phyloP scores from a whole-genome alignment of 2,888 invertebrate genomes.

The Tetanocera ferruginea region DNA sequence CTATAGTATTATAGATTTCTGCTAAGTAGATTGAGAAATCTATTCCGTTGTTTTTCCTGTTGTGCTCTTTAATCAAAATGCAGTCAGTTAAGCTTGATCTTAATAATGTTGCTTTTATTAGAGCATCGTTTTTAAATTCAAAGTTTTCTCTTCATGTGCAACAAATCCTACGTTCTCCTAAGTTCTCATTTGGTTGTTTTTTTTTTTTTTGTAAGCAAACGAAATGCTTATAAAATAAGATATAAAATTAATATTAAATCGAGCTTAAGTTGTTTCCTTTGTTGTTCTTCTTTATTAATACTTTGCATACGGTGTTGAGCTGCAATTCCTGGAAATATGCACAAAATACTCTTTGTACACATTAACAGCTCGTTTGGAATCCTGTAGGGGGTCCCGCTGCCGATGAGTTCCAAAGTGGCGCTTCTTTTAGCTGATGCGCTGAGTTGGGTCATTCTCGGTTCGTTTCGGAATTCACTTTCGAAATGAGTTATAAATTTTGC shows the following conservation, averaged over 20 bases:
- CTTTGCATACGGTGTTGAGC: background rate
- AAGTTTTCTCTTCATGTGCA: too few relatives aligned
- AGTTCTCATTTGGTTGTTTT: too few relatives aligned
- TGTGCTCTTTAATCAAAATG: too few relatives aligned
- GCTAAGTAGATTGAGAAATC: too few relatives aligned
- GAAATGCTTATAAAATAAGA: conserved; percentile 24
- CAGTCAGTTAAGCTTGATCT: too few relatives aligned
- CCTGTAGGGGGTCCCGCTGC: conserved; percentile 61
- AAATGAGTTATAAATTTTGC: conserved; percentile 69
- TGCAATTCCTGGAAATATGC: conserved; percentile 25
- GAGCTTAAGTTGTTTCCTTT: background rate
- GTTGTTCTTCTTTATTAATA: background rate
- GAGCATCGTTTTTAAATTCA: too few relatives aligned
- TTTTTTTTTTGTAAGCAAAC: too few relatives aligned
- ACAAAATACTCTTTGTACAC: conserved; percentile 39
- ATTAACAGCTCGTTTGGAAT: conserved; percentile 68
- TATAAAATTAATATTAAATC: conserved; percentile 25
- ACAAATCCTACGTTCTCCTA: too few relatives aligned
- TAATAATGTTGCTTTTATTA: too few relatives aligned
- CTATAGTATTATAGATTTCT: too few relatives aligned
- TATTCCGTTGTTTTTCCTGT: too few relatives aligned
- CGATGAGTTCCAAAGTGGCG: background rate
- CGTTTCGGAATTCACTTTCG: conserved; percentile 42
- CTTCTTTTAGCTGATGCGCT: background rate
- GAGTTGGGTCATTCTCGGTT: background rate